Evolutionary conservation across 2,113 vertebrate genomes (phyloP).

Genomic region (Petrocephalus zakoni): DNA sequence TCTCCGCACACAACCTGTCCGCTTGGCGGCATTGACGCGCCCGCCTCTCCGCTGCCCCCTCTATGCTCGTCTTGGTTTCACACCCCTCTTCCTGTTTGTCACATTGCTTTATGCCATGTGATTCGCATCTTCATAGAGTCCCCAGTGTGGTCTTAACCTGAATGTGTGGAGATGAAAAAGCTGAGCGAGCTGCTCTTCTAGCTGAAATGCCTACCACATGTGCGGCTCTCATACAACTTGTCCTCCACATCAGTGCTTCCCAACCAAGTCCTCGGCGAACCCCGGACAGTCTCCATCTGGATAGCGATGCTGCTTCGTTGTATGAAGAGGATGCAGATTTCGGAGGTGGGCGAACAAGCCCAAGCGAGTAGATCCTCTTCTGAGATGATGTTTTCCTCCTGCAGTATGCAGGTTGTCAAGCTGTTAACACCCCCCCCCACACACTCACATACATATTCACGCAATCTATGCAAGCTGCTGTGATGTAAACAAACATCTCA

Average conservation of each 20-base stretch:
- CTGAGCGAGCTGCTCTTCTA: background rate
- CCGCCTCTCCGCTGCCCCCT: background rate
- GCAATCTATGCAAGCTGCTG: conserved; percentile 43
- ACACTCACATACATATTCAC: conserved; percentile 28
- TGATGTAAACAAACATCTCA: conserved; percentile 62
- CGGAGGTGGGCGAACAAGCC: background rate
- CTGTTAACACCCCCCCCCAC: conserved; percentile 33
- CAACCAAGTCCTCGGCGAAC: no score
- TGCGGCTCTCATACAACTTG: background rate
- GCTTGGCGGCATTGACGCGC: background rate
- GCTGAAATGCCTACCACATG: background rate
- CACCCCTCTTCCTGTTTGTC: background rate
- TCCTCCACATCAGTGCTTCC: background rate
- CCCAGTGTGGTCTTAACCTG: background rate
- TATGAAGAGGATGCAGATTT: background rate
- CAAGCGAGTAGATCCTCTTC: background rate
- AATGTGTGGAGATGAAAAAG: background rate
- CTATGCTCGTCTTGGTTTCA: background rate
- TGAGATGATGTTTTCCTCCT: conserved; percentile 37
- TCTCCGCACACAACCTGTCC: background rate
- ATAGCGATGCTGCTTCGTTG: no score
- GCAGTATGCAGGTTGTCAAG: conserved; percentile 44
- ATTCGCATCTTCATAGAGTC: background rate
- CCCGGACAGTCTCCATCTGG: background rate
- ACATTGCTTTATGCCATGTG: background rate